Evolutionary conservation across 2,888 invertebrate species (phyloP).

Genomic region (Altica lythri): DNA sequence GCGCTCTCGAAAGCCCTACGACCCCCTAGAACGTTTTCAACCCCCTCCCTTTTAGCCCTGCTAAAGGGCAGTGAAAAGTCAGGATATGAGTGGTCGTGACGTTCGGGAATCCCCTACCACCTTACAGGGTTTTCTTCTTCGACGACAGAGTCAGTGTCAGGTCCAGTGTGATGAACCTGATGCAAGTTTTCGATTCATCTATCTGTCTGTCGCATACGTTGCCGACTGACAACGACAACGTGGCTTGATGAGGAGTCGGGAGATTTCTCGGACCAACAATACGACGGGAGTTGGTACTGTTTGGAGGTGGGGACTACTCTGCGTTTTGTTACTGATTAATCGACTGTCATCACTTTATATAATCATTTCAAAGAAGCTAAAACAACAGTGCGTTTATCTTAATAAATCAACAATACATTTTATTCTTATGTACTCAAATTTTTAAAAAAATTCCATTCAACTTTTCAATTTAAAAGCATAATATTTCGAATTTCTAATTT

Average conservation of each 20-base stretch:
- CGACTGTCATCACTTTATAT: too few relatives aligned
- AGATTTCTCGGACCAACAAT: too few relatives aligned
- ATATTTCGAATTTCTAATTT: too few relatives aligned
- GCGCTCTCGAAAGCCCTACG: conserved; percentile 38
- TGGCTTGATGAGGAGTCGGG: conserved; percentile 38
- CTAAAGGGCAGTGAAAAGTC: conserved; percentile 47
- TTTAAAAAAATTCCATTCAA: too few relatives aligned
- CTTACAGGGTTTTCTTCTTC: conserved; percentile 32
- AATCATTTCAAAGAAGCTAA: too few relatives aligned
- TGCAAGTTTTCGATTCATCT: conserved; percentile 31
- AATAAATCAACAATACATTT: too few relatives aligned
- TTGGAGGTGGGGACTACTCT: conserved; percentile 1
- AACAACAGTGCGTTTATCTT: too few relatives aligned
- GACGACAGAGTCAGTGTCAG: conserved; percentile 9
- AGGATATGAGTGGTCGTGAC: conserved; percentile 51
- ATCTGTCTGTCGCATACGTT: conserved; percentile 40
- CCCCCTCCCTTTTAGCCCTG: conserved; percentile 43
- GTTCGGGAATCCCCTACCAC: conserved; percentile 40
- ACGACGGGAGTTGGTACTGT: conserved; percentile 15
- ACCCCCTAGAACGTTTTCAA: conserved; percentile 37
- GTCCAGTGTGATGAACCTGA: conserved; percentile 41
- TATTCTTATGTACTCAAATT: too few relatives aligned
- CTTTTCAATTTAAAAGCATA: too few relatives aligned
- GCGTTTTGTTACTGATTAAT: too few relatives aligned
- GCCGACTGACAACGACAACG: conserved; percentile 12